phyloP scores from a whole-genome alignment of 2,888 invertebrate genomes.

The Eilema sororculum region DNA sequence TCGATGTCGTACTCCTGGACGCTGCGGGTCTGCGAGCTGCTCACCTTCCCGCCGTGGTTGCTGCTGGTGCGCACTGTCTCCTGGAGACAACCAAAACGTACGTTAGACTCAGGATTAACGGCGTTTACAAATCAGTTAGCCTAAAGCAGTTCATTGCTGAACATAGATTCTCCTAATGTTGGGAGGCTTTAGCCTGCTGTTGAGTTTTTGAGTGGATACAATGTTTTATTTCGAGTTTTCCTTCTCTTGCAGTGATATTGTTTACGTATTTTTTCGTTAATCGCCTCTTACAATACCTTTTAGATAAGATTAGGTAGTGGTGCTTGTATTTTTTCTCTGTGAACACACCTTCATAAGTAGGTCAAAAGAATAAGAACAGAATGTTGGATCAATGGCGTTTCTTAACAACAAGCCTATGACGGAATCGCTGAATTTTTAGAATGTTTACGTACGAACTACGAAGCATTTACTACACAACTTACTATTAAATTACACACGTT shows the following conservation, averaged over 20 bases:
- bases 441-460: neutral
- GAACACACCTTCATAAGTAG: neutral
- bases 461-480: neutral
- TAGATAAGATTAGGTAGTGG: too few relatives aligned
- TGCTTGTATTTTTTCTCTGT: too few relatives aligned
- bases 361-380: neutral
- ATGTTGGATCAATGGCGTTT: slow-evolving; percentile 9
- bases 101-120: neutral
- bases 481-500: neutral
- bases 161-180: too few relatives aligned
- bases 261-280: too few relatives aligned
- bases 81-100: slow-evolving; percentile 61
- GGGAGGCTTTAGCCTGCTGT: too few relatives aligned
- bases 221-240: too few relatives aligned
- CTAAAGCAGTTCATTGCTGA: too few relatives aligned
- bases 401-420: neutral
- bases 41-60: slow-evolving; percentile 68
- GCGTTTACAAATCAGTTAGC: too few relatives aligned
- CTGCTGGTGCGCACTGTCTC: slow-evolving; percentile 78
- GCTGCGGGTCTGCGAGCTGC: slow-evolving; percentile 78
- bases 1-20: slow-evolving; percentile 87
- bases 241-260: too few relatives aligned
- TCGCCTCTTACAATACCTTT: too few relatives aligned
- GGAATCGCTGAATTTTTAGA: neutral
- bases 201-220: too few relatives aligned